These are phyloP conservation scores for Nixonia krombeini DNA, from an alignment of 1,140 invertebrate genomes.

Conservation along the genomic window DNA sequence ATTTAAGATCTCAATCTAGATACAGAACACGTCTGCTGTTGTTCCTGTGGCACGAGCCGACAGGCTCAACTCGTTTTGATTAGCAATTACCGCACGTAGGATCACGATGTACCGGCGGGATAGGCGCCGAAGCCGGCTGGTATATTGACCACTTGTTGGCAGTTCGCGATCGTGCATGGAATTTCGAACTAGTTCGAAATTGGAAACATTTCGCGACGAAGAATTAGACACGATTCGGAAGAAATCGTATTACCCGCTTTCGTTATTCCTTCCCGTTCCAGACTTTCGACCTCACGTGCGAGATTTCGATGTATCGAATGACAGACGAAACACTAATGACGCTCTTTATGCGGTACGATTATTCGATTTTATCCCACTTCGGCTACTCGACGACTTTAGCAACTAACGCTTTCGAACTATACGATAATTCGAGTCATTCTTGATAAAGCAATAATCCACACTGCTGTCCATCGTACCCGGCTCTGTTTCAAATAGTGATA, in stretches of 20 bases:
- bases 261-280: conserved; percentile 11
- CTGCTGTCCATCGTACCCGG: conserved; percentile 29
- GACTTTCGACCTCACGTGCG: conserved; percentile 14
- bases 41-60: conserved; percentile 30
- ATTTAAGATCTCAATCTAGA: conserved; percentile 39
- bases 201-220: conserved; percentile 50
- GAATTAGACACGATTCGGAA: conserved; percentile 24
- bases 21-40: conserved; percentile 45
- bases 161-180: conserved; percentile 56
- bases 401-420: neutral
- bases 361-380: too few species aligned
- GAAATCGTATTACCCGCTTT: conserved; percentile 29
- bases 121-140: conserved; percentile 55
- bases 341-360: too few species aligned
- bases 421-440: too few species aligned
- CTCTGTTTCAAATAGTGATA: conserved; percentile 39
- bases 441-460: too few species aligned
- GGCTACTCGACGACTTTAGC: neutral
- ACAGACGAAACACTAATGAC: too few species aligned
- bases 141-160: conserved; percentile 70
- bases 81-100: conserved; percentile 68
- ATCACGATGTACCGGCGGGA: conserved; percentile 49
- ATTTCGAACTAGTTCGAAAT: conserved; percentile 58
- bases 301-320: too few species aligned
- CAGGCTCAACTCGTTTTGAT: conserved; percentile 56